A percentile compares a stretch with the other conserved stretches of the same genome.
phyloP scores from a whole-genome alignment of 1,140 invertebrate species.

The Zaprionus camerounensis region DNA sequence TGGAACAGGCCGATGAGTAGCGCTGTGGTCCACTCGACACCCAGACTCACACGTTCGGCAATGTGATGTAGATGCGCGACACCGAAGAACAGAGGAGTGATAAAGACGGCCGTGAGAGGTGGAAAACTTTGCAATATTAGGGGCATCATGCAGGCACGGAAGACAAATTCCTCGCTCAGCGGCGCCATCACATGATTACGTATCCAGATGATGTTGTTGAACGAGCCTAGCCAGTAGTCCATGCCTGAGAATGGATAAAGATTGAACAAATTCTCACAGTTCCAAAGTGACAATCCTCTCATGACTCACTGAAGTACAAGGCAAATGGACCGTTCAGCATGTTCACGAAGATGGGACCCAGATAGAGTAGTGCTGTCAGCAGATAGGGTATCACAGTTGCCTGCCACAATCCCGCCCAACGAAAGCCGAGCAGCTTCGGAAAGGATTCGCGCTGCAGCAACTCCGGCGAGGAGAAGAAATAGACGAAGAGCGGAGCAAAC shows the following conservation, averaged over 20 bases:
- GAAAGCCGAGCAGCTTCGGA: slow-evolving; percentile 91
- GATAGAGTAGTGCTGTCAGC: slow-evolving; percentile 93
- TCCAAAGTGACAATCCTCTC: not conserved
- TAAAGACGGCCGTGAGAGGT: slow-evolving; percentile 90
- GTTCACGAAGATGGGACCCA: slow-evolving; percentile 92
- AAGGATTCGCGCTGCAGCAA: slow-evolving; percentile 87
- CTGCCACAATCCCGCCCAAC: slow-evolving; percentile 89
- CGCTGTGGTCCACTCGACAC: slow-evolving; percentile 88
- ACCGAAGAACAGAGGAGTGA: slow-evolving; percentile 96
- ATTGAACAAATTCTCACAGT: not conserved
- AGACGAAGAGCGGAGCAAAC: slow-evolving; percentile 91
- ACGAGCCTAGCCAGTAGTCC: slow-evolving; percentile 89
- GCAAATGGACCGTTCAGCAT: slow-evolving; percentile 88
- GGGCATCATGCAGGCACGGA: slow-evolving; percentile 97
- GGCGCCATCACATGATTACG: slow-evolving; percentile 96
- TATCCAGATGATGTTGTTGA: slow-evolving; percentile 92
- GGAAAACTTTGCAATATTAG: slow-evolving; percentile 92
- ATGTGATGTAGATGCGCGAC: slow-evolving; percentile 97
- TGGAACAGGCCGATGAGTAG: slow-evolving; percentile 92
- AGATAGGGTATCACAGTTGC: slow-evolving; percentile 91
- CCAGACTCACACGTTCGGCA: slow-evolving; percentile 90
- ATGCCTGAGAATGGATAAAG: slow-evolving; percentile 86
- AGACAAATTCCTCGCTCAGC: slow-evolving; percentile 97
- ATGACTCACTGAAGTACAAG: slow-evolving; percentile 88
- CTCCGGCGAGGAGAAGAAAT: slow-evolving; percentile 88